phyloP scores from a whole-genome alignment of 1,140 invertebrate genomes.

The Aphelenchoides fujianensis region DNA sequence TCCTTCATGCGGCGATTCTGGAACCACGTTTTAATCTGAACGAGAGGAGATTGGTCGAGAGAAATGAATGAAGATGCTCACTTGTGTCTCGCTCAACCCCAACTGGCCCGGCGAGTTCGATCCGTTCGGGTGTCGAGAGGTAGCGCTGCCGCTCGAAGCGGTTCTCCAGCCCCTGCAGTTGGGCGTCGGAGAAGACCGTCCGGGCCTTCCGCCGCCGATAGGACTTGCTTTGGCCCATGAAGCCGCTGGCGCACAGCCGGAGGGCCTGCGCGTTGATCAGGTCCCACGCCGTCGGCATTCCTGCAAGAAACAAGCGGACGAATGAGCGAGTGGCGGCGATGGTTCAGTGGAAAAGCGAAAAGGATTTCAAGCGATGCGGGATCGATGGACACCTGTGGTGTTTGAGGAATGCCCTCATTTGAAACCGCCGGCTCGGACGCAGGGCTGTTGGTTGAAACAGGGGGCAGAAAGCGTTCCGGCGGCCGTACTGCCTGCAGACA shows the following conservation, averaged over 20 bases:
- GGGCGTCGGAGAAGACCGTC: slow-evolving; percentile 95
- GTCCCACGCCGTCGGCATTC: slow-evolving; percentile 20
- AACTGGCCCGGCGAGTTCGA: slow-evolving; percentile 84
- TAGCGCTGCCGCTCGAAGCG: slow-evolving; percentile 92
- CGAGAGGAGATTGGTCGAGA: slow-evolving; percentile 12
- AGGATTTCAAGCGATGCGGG: too few species aligned
- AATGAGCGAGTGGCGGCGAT: too few species aligned
- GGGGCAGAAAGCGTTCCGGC: too few species aligned
- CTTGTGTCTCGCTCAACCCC: slow-evolving; percentile 92
- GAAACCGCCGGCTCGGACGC: too few species aligned
- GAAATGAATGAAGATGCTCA: slow-evolving; percentile 68
- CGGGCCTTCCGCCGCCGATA: slow-evolving; percentile 65
- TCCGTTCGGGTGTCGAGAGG: slow-evolving; percentile 89
- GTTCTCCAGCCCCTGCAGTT: slow-evolving; percentile 84
- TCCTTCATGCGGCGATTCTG: slow-evolving; percentile 87
- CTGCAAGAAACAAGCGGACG: too few species aligned
- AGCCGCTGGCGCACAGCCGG: slow-evolving; percentile 3
- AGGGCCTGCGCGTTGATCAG: slow-evolving; percentile 12
- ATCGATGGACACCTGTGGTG: too few species aligned
- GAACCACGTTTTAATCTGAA: slow-evolving; percentile 68
- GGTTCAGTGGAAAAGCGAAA: too few species aligned
- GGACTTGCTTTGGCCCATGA: slow-evolving; percentile 42
- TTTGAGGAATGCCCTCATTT: too few species aligned
- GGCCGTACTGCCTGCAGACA: too few species aligned
- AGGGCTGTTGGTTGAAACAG: too few species aligned